Percentiles rank a stretch among this genome's conserved stretches.
phyloP scores from a whole-genome alignment of 2,113 vertebrate species.

The Mystacornis crossleyi region DNA sequence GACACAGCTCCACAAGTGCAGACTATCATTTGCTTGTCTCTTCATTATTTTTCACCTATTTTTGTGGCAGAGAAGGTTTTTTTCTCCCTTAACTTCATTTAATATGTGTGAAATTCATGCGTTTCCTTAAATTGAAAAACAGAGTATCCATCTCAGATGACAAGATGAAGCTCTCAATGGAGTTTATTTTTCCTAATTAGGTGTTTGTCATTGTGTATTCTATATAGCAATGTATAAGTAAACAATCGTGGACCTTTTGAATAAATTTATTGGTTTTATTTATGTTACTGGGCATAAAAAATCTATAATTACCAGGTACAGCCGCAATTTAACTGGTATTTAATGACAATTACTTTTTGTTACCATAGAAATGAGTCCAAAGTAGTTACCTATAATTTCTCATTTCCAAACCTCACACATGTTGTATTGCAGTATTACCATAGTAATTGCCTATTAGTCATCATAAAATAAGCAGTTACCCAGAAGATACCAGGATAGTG shows the following conservation, averaged over 20 bases:
- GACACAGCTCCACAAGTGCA: not conserved
- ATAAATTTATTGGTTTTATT: slow-evolving; percentile 84
- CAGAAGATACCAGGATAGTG: slow-evolving; percentile 79
- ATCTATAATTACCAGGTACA: slow-evolving; percentile 84
- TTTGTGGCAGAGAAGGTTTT: not conserved
- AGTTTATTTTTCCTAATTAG: slow-evolving; percentile 80
- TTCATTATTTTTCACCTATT: not conserved
- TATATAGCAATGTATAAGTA: slow-evolving; percentile 63
- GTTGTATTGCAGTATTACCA: slow-evolving; percentile 82
- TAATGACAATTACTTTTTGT: slow-evolving; percentile 86
- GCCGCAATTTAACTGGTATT: slow-evolving; percentile 78
- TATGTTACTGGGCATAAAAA: slow-evolving; percentile 81
- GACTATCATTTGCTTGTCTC: not conserved
- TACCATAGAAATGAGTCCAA: slow-evolving; percentile 85
- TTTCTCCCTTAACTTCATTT: not conserved
- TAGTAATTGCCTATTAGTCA: slow-evolving; percentile 87
- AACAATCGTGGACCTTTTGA: slow-evolving; percentile 77
- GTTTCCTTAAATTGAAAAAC: slow-evolving; percentile 24
- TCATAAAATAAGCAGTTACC: slow-evolving; percentile 83
- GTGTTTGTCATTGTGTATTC: slow-evolving; percentile 71
- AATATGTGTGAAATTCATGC: not conserved
- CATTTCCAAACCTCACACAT: slow-evolving; percentile 79
- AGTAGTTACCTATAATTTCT: slow-evolving; percentile 83
- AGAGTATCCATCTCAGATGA: slow-evolving; percentile 40
- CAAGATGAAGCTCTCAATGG: slow-evolving; percentile 55